Evolutionary conservation across 2,113 vertebrate species (phyloP).

Genomic region (Psittacara wagleri): DNA sequence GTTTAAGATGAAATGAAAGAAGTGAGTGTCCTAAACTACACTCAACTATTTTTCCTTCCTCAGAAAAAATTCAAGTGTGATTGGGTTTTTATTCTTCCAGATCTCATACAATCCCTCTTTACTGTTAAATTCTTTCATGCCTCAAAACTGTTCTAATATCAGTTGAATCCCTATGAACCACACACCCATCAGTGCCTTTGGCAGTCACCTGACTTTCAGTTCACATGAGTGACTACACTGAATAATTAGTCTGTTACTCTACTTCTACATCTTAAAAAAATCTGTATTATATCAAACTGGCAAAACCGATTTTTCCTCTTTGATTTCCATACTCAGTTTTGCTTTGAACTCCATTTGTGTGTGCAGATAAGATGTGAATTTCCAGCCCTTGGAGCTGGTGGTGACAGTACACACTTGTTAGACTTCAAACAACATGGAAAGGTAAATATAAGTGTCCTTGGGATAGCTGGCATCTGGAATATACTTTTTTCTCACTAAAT

Average conservation of each 20-base stretch:
- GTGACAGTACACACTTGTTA: background rate
- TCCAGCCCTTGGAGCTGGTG: background rate
- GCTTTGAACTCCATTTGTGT: background rate
- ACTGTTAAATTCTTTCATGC: background rate
- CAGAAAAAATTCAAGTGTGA: background rate
- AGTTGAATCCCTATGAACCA: conserved; percentile 20
- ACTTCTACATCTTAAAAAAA: background rate
- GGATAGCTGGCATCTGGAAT: background rate
- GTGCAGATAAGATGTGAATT: background rate
- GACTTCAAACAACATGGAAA: background rate
- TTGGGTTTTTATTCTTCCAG: background rate
- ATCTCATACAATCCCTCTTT: background rate
- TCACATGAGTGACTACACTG: background rate
- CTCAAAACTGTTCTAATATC: background rate
- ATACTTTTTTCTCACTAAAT: background rate
- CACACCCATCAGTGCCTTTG: background rate
- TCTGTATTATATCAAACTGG: background rate
- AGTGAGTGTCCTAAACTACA: background rate
- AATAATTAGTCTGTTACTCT: conserved; percentile 22
- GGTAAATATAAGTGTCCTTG: background rate
- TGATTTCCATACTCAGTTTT: background rate
- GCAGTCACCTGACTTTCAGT: background rate
- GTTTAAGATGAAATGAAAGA: background rate
- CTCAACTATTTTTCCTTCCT: background rate
- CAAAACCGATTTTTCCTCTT: background rate